Conservation (phyloP, 2,113 vertebrate genomes). For the Serilophus lunatus region DNA sequence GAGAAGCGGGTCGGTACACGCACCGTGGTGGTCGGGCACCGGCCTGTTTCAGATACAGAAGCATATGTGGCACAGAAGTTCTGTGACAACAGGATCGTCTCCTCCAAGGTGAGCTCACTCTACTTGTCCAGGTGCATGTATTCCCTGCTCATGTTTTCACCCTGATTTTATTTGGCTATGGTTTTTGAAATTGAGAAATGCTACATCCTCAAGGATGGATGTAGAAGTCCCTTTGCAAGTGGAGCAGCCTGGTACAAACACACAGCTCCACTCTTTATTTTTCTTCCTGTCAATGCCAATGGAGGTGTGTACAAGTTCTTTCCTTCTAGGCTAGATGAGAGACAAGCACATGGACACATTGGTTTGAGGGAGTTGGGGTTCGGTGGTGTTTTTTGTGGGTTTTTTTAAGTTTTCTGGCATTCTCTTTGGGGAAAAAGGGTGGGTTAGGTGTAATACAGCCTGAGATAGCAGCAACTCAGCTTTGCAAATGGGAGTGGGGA, state of each 20-base stretch:
- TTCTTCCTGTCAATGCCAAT: fast-evolving
- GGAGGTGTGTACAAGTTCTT: fast-evolving
- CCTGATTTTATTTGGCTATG: fast-evolving
- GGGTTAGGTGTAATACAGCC: neutral
- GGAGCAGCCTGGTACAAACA: neutral
- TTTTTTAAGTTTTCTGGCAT: neutral
- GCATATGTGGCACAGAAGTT: slow-evolving; percentile 87
- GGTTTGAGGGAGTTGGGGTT: neutral
- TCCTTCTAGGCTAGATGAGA: neutral
- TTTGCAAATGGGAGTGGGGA: neutral
- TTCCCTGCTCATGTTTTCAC: fast-evolving
- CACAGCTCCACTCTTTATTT: neutral
- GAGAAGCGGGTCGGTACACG: slow-evolving; percentile 90
- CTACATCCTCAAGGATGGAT: neutral
- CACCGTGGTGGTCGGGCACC: slow-evolving; percentile 88
- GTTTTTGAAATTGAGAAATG: neutral
- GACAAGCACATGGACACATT: fast-evolving
- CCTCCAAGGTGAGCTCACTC: slow-evolving; percentile 88
- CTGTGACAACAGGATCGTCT: slow-evolving; percentile 96
- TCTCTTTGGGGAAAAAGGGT: neutral
- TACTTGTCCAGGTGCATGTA: fast-evolving
- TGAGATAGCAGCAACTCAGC: neutral
- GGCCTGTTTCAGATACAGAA: slow-evolving; percentile 73
- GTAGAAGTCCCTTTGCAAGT: neutral
- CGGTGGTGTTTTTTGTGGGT: neutral